A percentile compares a stretch with the other conserved stretches of the same genome.
phyloP scores from a whole-genome alignment of 2,888 invertebrate species.

The Cephus nigrinus region DNA sequence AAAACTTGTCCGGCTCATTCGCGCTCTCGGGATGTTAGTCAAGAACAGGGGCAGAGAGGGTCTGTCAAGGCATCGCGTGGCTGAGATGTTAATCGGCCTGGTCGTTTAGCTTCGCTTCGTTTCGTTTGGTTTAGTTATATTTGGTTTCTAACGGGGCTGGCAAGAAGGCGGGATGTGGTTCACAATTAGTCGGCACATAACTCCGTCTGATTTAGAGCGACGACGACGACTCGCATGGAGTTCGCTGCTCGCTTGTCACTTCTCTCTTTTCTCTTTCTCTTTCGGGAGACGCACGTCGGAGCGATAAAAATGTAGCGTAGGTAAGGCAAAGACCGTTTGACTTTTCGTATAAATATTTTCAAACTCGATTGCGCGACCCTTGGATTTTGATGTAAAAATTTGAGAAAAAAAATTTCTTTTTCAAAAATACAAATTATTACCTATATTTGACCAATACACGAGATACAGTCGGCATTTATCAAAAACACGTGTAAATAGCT shows the following conservation, averaged over 20 bases:
- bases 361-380: background rate
- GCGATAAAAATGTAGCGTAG: background rate
- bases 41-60: constrained; percentile 31
- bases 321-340: too few relatives aligned
- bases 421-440: background rate
- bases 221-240: constrained; percentile 34
- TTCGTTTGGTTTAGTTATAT: constrained; percentile 57
- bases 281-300: background rate
- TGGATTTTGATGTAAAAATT: background rate
- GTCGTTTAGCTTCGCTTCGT: constrained; percentile 58
- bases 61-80: constrained; percentile 19
- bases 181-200: constrained; percentile 65
- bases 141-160: constrained; percentile 55
- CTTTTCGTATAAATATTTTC: background rate
- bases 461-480: constrained; percentile 20
- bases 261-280: constrained; percentile 10
- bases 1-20: constrained; percentile 19
- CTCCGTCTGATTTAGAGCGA: constrained; percentile 59
- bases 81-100: constrained; percentile 58
- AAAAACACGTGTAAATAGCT: constrained; percentile 19
- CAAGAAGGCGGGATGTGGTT: constrained; percentile 46
- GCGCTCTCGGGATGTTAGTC: constrained; percentile 21
- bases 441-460: background rate
- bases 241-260: constrained; percentile 34
- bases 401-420: too few relatives aligned